These are phyloP conservation scores for Eulemur albifrons DNA, from an alignment of 2,797 vertebrate species.

Conservation along the genomic window DNA sequence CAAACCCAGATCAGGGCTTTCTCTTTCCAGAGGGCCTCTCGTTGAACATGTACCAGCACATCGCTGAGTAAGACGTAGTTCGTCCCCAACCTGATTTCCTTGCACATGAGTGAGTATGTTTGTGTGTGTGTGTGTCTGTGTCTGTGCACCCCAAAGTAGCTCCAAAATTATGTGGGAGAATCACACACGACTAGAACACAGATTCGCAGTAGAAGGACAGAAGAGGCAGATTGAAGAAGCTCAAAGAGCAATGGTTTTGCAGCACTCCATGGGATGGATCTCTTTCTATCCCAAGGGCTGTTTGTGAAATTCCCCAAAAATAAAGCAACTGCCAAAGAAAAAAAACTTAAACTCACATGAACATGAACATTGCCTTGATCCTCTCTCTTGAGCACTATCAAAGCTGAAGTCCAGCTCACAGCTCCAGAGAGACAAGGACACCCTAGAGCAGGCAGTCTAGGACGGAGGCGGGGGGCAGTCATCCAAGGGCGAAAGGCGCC, in stretches of 20 bases:
- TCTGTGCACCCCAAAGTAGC: not conserved
- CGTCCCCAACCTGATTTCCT: not conserved
- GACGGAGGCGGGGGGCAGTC: not conserved
- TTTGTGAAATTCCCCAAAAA: not conserved
- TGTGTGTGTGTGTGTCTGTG: fast-evolving
- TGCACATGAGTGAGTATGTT: not conserved
- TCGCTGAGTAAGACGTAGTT: not conserved
- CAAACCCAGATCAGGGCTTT: not conserved
- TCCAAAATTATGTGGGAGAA: not conserved
- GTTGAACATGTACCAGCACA: not conserved
- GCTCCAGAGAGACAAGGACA: not conserved
- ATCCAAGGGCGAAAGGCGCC: not conserved
- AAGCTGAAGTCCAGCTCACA: not conserved
- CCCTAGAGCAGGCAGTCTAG: not conserved
- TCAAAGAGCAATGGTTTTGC: not conserved
- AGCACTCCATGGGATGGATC: not conserved
- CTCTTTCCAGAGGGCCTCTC: not conserved
- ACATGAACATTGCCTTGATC: too few relatives aligned
- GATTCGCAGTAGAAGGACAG: not conserved
- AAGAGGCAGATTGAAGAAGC: not conserved
- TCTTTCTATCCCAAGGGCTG: not conserved
- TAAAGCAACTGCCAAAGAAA: not conserved
- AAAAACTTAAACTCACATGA: not conserved
- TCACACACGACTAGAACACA: not conserved
- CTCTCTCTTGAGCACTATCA: not conserved